Percentiles rank a stretch among this genome's conserved stretches.
Evolutionary conservation across 2,113 vertebrate genomes (phyloP).

Genomic region (Syrrhaptes paradoxus): DNA sequence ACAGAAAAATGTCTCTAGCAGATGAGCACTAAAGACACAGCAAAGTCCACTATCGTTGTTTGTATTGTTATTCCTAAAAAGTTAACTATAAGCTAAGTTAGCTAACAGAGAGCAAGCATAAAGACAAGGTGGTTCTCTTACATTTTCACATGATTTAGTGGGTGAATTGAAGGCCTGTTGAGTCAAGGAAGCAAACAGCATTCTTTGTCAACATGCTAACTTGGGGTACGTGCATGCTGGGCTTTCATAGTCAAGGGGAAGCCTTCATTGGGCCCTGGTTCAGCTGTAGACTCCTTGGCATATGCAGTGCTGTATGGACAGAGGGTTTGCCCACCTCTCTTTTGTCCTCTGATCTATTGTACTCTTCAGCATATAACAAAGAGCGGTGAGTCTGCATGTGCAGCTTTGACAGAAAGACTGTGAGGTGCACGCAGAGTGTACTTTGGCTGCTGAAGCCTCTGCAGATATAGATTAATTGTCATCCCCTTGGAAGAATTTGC

Average conservation of each 20-base stretch:
- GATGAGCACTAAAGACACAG: background rate
- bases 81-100: background rate
- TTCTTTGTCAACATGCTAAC: background rate
- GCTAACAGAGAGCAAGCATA: background rate
- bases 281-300: background rate
- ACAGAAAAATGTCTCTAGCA: constrained; percentile 14
- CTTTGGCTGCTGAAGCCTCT: background rate
- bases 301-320: background rate
- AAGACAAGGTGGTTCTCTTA: background rate
- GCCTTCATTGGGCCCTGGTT: background rate
- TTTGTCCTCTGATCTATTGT: background rate
- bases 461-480: rapidly evolving
- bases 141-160: background rate
- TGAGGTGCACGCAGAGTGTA: background rate
- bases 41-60: rapidly evolving
- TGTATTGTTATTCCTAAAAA: background rate
- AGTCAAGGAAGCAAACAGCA: background rate
- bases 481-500: background rate
- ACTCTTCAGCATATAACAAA: background rate
- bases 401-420: background rate
- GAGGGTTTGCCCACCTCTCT: background rate
- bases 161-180: background rate
- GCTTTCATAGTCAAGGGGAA: background rate
- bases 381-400: background rate
- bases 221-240: background rate